Evolutionary conservation across 2,888 invertebrate genomes (phyloP).

Genomic region (Ormyrus thymus): DNA sequence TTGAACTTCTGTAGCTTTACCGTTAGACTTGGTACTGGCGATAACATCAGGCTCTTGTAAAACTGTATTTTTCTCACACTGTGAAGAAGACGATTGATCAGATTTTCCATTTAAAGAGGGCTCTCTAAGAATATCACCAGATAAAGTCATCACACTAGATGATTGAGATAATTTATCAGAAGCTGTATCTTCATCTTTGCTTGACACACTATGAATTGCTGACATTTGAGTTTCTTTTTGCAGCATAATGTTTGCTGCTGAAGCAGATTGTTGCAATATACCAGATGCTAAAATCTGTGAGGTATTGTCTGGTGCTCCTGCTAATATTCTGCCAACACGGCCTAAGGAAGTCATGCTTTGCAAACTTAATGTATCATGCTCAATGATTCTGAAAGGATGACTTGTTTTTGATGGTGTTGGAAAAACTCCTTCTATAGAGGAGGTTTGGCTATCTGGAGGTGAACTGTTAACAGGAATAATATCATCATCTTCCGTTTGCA

Average conservation of each 20-base stretch:
- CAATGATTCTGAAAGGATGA: slow-evolving; percentile 90
- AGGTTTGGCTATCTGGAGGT: slow-evolving; percentile 86
- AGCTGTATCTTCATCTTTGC: slow-evolving; percentile 71
- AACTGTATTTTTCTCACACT: slow-evolving; percentile 66
- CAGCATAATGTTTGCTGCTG: slow-evolving; percentile 60
- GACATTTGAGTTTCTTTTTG: slow-evolving; percentile 69
- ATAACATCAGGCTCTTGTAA: slow-evolving; percentile 93
- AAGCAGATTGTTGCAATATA: slow-evolving; percentile 59
- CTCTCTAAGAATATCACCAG: slow-evolving; percentile 69
- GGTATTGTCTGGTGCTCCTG: slow-evolving; percentile 77
- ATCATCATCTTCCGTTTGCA: slow-evolving; percentile 92
- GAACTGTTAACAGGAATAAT: slow-evolving; percentile 75
- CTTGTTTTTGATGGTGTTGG: slow-evolving; percentile 80
- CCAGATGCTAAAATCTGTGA: slow-evolving; percentile 67
- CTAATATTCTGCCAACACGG: slow-evolving; percentile 86
- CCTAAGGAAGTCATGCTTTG: slow-evolving; percentile 93
- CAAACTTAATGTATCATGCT: slow-evolving; percentile 90
- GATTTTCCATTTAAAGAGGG: slow-evolving; percentile 65
- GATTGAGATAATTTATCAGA: slow-evolving; percentile 72
- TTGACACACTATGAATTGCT: slow-evolving; percentile 68
- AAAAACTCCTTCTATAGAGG: slow-evolving; percentile 86
- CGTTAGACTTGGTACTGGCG: slow-evolving; percentile 86
- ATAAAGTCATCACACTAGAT: slow-evolving; percentile 70
- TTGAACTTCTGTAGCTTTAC: slow-evolving; percentile 66
- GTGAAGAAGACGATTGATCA: slow-evolving; percentile 63